Evolutionary conservation across 2,797 vertebrate species (phyloP), one percentile per base, ranked within the genome.

Genomic region (Phaenicophaeus curvirostris): DNA sequence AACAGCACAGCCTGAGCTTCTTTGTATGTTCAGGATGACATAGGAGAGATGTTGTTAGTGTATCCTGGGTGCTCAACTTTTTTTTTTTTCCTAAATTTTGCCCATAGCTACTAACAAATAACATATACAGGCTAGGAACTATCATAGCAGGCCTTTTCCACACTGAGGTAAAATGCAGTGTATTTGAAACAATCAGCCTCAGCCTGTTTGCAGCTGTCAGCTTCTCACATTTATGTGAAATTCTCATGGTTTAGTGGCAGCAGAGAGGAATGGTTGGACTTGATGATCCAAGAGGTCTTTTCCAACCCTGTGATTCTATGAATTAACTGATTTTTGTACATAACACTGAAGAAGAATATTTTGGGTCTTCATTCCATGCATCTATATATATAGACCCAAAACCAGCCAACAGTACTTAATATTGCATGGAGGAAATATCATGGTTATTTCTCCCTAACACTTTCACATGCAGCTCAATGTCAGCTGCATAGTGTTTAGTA

Each of bases 371-470:
- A 93, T 83, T 92, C 68, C 13, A 30, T 28, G 8, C 6, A 57
- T 41, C 41, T 93, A 74, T 94, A 85, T 77, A 72, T n/a, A 91
- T 90, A 91, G 19, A 79, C 71, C 91, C 28, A 75, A 95, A 95
- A 71, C 67, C 58, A 50, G 63, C 81, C 33, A 69, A 8, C 53
- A 91, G 31, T 68, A 51, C 13, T 72, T 90, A 86, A 51, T 73
- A 90, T 69, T 94, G 21, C 2, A 37, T 37, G 11, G 54, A 78
- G 50, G 41, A 93, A 93, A 81, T 74, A 86, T 59, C 2, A 0
- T 50, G 25, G 41, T 85, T 71, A 61, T 74, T 89, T 85, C 53
- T 87, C 19, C 42, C 28, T 75, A 42, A 54, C 41, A 28, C 18
- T 87, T 95, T 91, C 79, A 30, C 86, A 69, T 79, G 30, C 54